A percentile compares a stretch with the other conserved stretches of the same genome.
Conservation (phyloP, 2,113 vertebrate species). For the Antechinus flavipes region DNA sequence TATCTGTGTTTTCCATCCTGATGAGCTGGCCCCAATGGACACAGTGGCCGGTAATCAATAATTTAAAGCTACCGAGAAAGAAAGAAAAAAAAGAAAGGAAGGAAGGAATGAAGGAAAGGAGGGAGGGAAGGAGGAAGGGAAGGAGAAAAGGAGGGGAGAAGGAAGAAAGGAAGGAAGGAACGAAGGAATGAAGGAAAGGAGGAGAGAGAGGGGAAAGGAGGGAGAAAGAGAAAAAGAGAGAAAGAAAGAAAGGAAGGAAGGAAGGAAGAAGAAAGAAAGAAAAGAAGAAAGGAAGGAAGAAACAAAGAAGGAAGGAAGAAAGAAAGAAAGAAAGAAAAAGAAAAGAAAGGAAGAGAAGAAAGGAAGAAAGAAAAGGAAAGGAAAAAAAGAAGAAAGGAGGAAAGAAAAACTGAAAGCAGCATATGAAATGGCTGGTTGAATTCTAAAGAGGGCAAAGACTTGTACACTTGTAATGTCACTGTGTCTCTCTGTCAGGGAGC, state of each 20-base stretch:
- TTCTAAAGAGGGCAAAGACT: conserved; percentile 70
- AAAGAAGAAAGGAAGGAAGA: too few species aligned
- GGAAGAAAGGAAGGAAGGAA: too few species aligned
- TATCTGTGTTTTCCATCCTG: conserved; percentile 66
- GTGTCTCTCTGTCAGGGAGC: conserved; percentile 33
- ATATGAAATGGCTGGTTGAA: conserved; percentile 27
- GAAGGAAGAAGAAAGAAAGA: not conserved
- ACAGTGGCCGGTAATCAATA: conserved; percentile 72
- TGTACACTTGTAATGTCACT: conserved; percentile 49
- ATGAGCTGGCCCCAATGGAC: conserved; percentile 64
- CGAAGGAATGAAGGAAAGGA: too few species aligned
- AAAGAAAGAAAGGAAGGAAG: too few species aligned
- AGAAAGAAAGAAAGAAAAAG: too few species aligned
- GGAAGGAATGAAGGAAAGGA: conserved; percentile 9
- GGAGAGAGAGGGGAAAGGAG: too few species aligned
- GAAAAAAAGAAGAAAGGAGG: too few species aligned
- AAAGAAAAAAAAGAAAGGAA: conserved; percentile 25
- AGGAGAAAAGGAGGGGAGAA: not conserved
- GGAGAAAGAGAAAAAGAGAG: too few species aligned
- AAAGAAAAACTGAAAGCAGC: conserved; percentile 49
- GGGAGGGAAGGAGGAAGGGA: conserved; percentile 29
- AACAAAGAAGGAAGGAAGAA: too few species aligned
- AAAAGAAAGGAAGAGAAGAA: too few species aligned
- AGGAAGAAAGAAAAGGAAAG: too few species aligned
- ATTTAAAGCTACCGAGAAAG: conserved; percentile 57